phyloP scores from a whole-genome alignment of 2,797 vertebrate genomes.

The Melanotaenia parkinsoni region DNA sequence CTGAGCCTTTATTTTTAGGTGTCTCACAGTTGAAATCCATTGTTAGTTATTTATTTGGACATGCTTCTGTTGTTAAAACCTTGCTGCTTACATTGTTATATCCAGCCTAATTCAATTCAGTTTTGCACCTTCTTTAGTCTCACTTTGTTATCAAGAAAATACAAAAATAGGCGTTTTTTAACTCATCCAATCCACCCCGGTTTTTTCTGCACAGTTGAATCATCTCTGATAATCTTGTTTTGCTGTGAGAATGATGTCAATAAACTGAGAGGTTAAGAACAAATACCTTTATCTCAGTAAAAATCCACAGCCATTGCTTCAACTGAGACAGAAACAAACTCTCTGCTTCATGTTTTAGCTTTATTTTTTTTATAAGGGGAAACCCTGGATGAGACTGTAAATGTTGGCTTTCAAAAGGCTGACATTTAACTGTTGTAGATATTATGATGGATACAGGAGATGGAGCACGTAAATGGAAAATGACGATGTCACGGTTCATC shows the following conservation, averaged over 20 bases:
- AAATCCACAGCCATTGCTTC: conserved; percentile 74
- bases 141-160: conserved; percentile 65
- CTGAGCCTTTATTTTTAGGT: conserved; percentile 52
- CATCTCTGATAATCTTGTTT: conserved; percentile 77
- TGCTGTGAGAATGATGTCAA: conserved; percentile 76
- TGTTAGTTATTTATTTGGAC: conserved; percentile 68
- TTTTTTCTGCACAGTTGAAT: conserved; percentile 76
- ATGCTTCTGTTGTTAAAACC: conserved; percentile 59
- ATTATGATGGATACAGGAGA: conserved; percentile 74
- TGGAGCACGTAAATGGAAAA: conserved; percentile 75
- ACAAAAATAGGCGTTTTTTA: conserved; percentile 59
- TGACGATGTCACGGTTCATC: conserved; percentile 75
- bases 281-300: conserved; percentile 78
- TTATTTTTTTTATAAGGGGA: conserved; percentile 50
- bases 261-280: conserved; percentile 81
- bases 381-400: conserved; percentile 67
- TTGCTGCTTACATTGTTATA: conserved; percentile 59
- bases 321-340: conserved; percentile 69
- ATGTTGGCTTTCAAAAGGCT: conserved; percentile 73
- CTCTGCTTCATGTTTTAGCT: conserved; percentile 69
- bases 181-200: conserved; percentile 59
- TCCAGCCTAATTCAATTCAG: conserved; percentile 64
- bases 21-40: conserved; percentile 42
- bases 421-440: conserved; percentile 80
- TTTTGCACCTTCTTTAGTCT: conserved; percentile 62